phyloP scores from a whole-genome alignment of 1,140 invertebrate genomes.

The Trachymyrmex cornetzi region DNA sequence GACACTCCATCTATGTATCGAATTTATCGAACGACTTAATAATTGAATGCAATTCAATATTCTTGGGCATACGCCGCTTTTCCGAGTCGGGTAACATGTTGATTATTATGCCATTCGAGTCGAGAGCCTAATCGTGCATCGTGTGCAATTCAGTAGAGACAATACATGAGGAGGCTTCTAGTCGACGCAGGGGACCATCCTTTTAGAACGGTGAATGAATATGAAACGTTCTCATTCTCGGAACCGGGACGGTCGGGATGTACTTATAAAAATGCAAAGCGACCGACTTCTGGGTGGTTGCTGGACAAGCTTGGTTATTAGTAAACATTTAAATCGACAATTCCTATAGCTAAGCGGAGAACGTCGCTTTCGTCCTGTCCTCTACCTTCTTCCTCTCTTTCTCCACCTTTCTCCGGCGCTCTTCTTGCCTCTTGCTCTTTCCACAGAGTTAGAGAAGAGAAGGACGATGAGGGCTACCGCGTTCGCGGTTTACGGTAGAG shows the following conservation, averaged over 20 bases:
- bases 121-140: conserved; percentile 67
- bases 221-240: conserved; percentile 81
- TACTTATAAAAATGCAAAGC: conserved; percentile 87
- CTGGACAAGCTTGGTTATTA: conserved; percentile 86
- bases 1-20: background rate
- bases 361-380: conserved; percentile 72
- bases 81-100: conserved; percentile 7
- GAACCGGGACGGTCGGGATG: conserved; percentile 77
- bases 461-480: conserved; percentile 55
- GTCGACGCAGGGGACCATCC: conserved; percentile 52
- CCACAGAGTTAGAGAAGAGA: background rate
- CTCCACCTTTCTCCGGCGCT: conserved; percentile 32
- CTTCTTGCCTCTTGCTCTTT: conserved; percentile 3
- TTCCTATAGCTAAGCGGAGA: conserved; percentile 80
- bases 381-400: conserved; percentile 50
- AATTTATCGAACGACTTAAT: background rate
- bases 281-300: conserved; percentile 86
- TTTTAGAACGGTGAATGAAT: conserved; percentile 78
- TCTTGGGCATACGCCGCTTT: background rate
- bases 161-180: conserved; percentile 56
- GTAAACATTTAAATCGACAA: conserved; percentile 88
- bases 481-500: conserved; percentile 78
- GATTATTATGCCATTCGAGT: conserved; percentile 63
- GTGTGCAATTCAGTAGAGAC: conserved; percentile 68
- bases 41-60: conserved; percentile 20